Evolutionary conservation across 1,140 invertebrate genomes (phyloP).

Genomic region (Megathymus violae): DNA sequence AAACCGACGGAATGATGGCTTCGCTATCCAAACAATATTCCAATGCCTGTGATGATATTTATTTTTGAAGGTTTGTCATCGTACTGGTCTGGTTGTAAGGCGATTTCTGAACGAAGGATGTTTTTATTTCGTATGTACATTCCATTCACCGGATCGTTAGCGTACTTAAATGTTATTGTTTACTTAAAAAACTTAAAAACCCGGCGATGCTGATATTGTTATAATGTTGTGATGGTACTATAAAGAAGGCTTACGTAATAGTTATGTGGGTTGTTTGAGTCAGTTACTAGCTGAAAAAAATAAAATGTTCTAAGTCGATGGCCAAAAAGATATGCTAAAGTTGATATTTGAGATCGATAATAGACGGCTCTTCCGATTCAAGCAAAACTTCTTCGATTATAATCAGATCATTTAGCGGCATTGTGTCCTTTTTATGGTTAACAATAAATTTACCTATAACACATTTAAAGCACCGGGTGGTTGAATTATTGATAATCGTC

Average conservation of each 20-base stretch:
- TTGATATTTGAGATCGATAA: constrained; percentile 58
- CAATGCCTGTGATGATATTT: too few relatives aligned
- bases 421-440: constrained; percentile 35
- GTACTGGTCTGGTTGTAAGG: too few relatives aligned
- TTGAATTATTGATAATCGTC: constrained; percentile 9
- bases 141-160: too few relatives aligned
- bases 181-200: too few relatives aligned
- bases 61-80: too few relatives aligned
- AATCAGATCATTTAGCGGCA: constrained; percentile 24
- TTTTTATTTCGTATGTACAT: too few relatives aligned
- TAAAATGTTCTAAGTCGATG: constrained; percentile 39
- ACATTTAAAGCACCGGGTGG: not conserved
- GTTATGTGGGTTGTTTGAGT: constrained; percentile 59
- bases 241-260: constrained; percentile 56
- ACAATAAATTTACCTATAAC: constrained; percentile 6
- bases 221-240: constrained; percentile 25
- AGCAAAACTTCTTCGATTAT: constrained; percentile 47
- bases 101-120: too few relatives aligned
- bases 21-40: too few relatives aligned
- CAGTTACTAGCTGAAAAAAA: constrained; percentile 48
- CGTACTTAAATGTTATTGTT: too few relatives aligned
- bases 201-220: constrained; percentile 31
- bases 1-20: too few relatives aligned
- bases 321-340: constrained; percentile 63
- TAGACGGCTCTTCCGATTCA: constrained; percentile 41